Evolutionary conservation across 1,140 invertebrate species (phyloP), one percentile per base, ranked within the genome.

Genomic region (Drosophila melanica): DNA sequence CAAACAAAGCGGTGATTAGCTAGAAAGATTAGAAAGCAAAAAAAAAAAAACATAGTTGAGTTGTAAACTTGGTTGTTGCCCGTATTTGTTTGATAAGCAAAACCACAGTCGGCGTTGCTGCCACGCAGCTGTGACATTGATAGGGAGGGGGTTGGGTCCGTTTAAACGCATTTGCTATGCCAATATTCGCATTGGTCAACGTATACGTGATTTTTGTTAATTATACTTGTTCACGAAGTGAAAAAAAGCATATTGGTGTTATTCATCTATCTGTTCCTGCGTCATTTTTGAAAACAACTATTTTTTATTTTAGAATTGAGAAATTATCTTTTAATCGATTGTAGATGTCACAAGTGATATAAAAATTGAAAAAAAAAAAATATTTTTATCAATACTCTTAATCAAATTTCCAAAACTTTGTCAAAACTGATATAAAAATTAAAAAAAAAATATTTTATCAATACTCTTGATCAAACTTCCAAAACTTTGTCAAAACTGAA

Each of bases 201-300:
- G 67, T 53, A 70, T 75, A 69, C 66, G 67, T 70, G 67, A 75
- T 74, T 50, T 69, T 64, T 42, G 66, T 14, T 20, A 12, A 50
- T 23, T 27, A 27, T 4, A 27, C 27, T 27, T 7, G 27, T 7
- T 27, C 27, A 27, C 27, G 27, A 27, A 4, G 27, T 27, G n/a
- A 1, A 7, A 27, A 0, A 7, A 1, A 27, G 27, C 1, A 27
- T 27, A 27, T 27, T 27, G 5, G 27, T 11, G 45, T 23, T 23
- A n/a, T 48, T 27, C 45, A 8, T n/a, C 12, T n/a, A 12, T 5
- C 44, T 23, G 14, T 12, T 12, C 3, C 23, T 4, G 5, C 6
- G 27, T 27, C 18, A 18, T 18, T 18, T 18, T n/a, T n/a, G n/a
- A n/a, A 18, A 18, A 18, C 1, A 18, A 18, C 1, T 18, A 1